A percentile compares a stretch with the other conserved stretches of the same genome.
These are phyloP conservation scores for Sinocyclocheilus anophthalmus DNA, from an alignment of 2,113 vertebrate species.

Conservation along the genomic window DNA sequence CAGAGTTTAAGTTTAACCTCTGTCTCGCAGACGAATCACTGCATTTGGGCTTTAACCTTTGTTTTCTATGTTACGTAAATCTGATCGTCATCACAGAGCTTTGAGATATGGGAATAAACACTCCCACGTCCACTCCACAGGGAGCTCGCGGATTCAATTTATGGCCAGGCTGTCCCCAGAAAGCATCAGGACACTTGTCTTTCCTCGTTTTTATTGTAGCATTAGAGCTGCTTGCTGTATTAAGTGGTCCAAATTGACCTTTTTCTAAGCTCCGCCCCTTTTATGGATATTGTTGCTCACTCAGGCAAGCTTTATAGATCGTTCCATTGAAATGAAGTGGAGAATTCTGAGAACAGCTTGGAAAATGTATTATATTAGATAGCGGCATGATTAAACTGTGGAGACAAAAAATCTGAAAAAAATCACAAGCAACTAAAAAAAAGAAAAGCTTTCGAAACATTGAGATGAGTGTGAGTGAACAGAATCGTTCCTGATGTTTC, in stretches of 20 bases:
- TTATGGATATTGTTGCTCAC: neutral
- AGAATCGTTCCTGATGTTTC: too few species aligned
- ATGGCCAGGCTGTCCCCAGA: constrained; percentile 85
- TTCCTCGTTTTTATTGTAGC: neutral
- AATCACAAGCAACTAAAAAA: too few species aligned
- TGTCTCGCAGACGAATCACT: constrained; percentile 18
- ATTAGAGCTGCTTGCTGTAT: neutral
- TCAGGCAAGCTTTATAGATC: neutral
- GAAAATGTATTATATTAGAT: neutral
- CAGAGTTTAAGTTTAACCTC: constrained; percentile 42
- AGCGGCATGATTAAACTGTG: neutral
- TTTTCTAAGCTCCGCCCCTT: neutral
- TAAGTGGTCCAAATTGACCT: too few species aligned
- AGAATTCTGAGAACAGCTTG: too few species aligned
- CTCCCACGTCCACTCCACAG: neutral
- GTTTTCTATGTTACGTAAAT: constrained; percentile 40
- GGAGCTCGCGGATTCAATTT: constrained; percentile 21
- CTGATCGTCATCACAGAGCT: constrained; percentile 3
- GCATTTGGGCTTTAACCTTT: constrained; percentile 25
- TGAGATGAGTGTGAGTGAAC: neutral
- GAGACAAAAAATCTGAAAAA: too few species aligned
- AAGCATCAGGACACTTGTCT: neutral
- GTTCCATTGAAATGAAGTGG: neutral
- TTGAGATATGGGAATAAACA: constrained; percentile 34
- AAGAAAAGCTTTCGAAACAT: neutral